Base-by-base conservation (phyloP, 2,888 invertebrate genomes). In the Pristionchus arcanus region DNA sequence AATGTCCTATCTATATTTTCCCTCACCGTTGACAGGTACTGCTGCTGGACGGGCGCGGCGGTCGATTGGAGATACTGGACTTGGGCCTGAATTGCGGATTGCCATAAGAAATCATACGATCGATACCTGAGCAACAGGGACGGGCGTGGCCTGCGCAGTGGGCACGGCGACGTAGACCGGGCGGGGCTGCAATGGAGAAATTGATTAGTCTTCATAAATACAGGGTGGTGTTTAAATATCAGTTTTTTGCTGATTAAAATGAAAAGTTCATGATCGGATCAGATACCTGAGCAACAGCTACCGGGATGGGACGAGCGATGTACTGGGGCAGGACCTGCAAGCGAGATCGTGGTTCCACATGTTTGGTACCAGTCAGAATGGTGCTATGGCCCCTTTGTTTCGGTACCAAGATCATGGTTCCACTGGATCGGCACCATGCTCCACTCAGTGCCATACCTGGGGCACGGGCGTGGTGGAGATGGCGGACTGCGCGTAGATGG, bases 381-480 rank as follows among this genome's bases (percentile, higher is more conserved):
- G 4, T 49, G 11, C 42, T 49, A 49, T 3, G 9, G n/a, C n/a
- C n/a, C n/a, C n/a, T 9, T 49, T 9, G 9, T 42, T 5, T 3
- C 42, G 9, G 4, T 42, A 9, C 3, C 9, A 42, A 9, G 4
- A 42, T 42, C 42, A 42, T 42, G 42, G 42, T 42, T 5, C 42
- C 42, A 49, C 13, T 49, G 42, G 42, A 5, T 42, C 42, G 42
- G 42, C 3, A 5, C 42, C 42, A 42, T 42, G 42, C 42, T 5
- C 42, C 42, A 42, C 42, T 42, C 77, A 25, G 37, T 1, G 16
- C 1, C 11, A 19, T 81, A 81, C 81, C 81, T 81, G 81, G 42
- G 81, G 49, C n/a, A 81, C 25, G 34, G 81, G 81, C 21, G 81
- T 81, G 28, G 81, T 81, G 4, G 81, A 81, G 53, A 81, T 81